Base-by-base conservation (phyloP, 2,113 vertebrate genomes). In the Anthoscopus minutus region DNA sequence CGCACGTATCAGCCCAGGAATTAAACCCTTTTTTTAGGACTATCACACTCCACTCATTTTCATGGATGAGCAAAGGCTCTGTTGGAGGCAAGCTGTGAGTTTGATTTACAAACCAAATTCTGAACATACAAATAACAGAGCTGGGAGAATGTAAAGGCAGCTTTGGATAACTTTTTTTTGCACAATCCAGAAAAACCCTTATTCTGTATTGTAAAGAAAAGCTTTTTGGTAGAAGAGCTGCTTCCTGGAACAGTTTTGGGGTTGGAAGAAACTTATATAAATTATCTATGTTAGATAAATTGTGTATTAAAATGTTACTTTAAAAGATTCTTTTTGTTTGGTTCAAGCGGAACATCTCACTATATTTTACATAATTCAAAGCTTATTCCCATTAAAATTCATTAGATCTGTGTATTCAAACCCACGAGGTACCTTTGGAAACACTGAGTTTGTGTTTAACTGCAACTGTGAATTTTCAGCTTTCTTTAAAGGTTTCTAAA, bases 281-380 rank as follows among this genome's bases (percentile, higher is more conserved):
- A 96, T 92, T 96, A 94, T 93, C 93, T 54, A 96, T 76, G 92
- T 45, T 76, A 74, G 88, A 93, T 84, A 95, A 96, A 94, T 84
- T 74, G 76, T 92, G 90, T 94, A 94, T 94, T 90, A 96, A 96
- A 93, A 88, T 31, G 80, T 92, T 86, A 51, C 90, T 93, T 92
- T 28, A 61, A 81, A 93, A 88, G 69, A 96, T 88, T 81, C 74
- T 88, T 90, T 93, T 83, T 71, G 88, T 93, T 88, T 54, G 53
- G 56, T 86, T 86, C 88, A 31, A 64, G 93, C 78, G 1, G 57
- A 92, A 81, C 95, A 84, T 94, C 83, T 86, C 72, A 66, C 92
- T 86, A 13, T 86, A 88, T 93, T 95, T 90, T 96, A 90, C 92
- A 97, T 95, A 94, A 97, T 95, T 94, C 93, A 97, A 61, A 83